A percentile compares a stretch with the other conserved stretches of the same genome.
Conservation (phyloP, 2,113 vertebrate species). For the Nibea coibor region DNA sequence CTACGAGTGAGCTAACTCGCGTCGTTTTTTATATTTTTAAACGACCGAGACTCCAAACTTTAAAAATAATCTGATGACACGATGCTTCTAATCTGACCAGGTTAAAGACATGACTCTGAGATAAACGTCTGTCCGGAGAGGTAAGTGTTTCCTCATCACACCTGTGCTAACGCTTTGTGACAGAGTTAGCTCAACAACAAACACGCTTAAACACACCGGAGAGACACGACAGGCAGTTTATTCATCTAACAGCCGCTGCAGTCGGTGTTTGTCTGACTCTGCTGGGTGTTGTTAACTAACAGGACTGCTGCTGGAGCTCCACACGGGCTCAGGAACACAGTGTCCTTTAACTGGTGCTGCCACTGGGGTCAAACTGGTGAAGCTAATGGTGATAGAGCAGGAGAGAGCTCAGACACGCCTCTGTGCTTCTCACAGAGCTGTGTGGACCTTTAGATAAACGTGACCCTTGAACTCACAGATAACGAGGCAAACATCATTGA, state of each 20-base stretch:
- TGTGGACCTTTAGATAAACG: neutral
- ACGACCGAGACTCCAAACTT: too few relatives aligned
- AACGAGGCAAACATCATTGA: neutral
- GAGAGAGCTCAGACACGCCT: too few relatives aligned
- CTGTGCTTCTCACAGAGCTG: too few relatives aligned
- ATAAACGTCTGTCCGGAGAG: slow-evolving; percentile 44
- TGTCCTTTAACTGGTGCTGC: slow-evolving; percentile 45
- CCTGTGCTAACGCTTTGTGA: slow-evolving; percentile 36
- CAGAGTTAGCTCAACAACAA: slow-evolving; percentile 1
- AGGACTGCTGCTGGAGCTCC: fast-evolving
- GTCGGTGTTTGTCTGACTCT: neutral
- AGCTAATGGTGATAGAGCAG: neutral
- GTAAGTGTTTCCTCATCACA: slow-evolving; percentile 26
- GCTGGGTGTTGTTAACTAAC: neutral
- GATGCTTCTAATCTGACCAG: neutral
- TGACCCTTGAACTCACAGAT: slow-evolving; percentile 29
- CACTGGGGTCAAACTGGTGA: neutral
- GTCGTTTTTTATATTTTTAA: neutral
- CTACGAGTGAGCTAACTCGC: neutral
- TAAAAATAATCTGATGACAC: neutral
- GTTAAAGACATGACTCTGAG: neutral
- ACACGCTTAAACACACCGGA: too few relatives aligned
- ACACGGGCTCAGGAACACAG: slow-evolving; percentile 7
- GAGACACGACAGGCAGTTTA: neutral
- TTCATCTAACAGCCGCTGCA: neutral